Percentiles rank a stretch among this genome's conserved stretches.
phyloP scores from a whole-genome alignment of 2,797 vertebrate genomes.

The Gila robusta region DNA sequence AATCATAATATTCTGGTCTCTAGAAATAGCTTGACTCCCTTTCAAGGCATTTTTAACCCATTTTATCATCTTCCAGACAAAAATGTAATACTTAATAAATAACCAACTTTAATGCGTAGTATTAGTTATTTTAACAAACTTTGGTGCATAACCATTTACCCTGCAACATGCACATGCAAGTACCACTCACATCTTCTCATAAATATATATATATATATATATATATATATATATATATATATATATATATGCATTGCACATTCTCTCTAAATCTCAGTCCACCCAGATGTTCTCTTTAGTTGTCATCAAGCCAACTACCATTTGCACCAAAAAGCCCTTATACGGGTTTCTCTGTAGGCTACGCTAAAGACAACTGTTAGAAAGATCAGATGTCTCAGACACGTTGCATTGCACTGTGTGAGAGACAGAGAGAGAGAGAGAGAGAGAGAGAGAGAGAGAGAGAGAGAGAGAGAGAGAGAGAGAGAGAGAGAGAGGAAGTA shows the following conservation, averaged over 20 bases:
- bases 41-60: not conserved
- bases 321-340: constrained; percentile 11
- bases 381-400: constrained; percentile 21
- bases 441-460: not conserved
- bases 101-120: not conserved
- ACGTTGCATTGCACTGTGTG: constrained; percentile 3
- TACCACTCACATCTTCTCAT: not conserved
- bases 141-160: too few relatives aligned
- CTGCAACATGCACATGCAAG: not conserved
- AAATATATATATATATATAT: not conserved
- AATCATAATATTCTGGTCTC: not conserved
- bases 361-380: constrained; percentile 19
- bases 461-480: too few relatives aligned
- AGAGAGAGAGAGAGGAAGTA: not conserved
- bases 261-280: not conserved
- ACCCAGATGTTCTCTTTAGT: constrained; percentile 15
- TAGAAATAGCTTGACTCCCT: not conserved
- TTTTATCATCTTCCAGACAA: not conserved
- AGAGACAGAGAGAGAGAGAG: not conserved
- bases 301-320: constrained; percentile 10
- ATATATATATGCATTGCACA: not conserved
- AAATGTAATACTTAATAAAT: not conserved
- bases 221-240: not conserved
- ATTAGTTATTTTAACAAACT: not conserved
- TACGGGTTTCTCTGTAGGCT: constrained; percentile 16